Evolutionary conservation across 2,888 invertebrate species (phyloP).

Genomic region (Thyatira batis): DNA sequence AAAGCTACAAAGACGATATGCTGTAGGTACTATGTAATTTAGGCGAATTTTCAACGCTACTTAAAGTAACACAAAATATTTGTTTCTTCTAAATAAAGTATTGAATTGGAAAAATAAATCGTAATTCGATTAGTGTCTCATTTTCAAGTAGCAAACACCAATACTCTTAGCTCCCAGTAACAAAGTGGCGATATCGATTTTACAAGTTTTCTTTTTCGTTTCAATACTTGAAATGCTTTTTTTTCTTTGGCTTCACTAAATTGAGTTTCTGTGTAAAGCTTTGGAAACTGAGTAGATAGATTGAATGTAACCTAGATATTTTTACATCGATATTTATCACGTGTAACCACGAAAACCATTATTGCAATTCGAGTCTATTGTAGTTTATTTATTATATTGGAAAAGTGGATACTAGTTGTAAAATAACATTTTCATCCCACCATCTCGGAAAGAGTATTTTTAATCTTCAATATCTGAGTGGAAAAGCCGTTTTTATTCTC

Average conservation of each 20-base stretch:
- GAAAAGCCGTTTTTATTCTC: too few species aligned
- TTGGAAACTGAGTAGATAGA: neutral
- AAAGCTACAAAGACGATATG: too few species aligned
- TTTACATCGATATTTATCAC: neutral
- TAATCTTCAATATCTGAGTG: too few species aligned
- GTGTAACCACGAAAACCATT: neutral
- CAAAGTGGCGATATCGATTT: slow-evolving; percentile 1
- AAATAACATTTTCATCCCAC: too few species aligned
- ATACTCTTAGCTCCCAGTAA: neutral
- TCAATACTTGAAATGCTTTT: neutral
- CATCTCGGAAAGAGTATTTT: too few species aligned
- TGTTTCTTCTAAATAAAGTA: neutral
- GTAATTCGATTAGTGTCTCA: neutral
- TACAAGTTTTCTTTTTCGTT: neutral
- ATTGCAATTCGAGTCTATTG: too few species aligned
- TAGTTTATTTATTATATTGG: too few species aligned
- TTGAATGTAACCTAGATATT: too few species aligned
- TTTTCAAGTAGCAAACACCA: neutral
- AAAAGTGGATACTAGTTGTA: too few species aligned
- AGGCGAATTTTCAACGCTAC: neutral
- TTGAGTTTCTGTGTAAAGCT: slow-evolving; percentile 1
- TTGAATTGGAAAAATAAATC: neutral
- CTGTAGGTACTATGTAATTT: too few species aligned
- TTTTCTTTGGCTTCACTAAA: neutral
- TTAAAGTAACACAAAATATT: neutral